Base-by-base conservation (phyloP, 2,797 vertebrate genomes). In the Microcaecilia unicolor region DNA sequence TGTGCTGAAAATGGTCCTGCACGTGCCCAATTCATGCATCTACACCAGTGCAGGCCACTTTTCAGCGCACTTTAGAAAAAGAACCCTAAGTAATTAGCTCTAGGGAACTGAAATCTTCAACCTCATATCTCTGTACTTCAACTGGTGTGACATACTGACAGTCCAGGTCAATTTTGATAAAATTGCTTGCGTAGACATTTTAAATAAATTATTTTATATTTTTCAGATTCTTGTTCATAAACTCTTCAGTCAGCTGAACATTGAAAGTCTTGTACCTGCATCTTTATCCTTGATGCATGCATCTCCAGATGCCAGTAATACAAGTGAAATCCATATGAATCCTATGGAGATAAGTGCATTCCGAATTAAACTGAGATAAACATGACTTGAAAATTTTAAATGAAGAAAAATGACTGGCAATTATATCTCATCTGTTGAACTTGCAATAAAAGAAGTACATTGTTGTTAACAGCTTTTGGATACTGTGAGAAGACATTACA, bases 321-420 rank as follows among this genome's bases (percentile, higher is more conserved):
- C 63, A 16, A 81, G 70, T 52, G 77, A 84, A 31, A 58, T 84
- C 57, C 62, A 15, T 32, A 76, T 96, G 58, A 84, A 57, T 55
- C 80, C 89, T 14, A 97, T 97, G 93, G 93, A 95, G 48, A 89
- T 97, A 73, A 82, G 69, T 34, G 88, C 92, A 0, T 93, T 86
- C 60, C 77, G 87, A 6, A 77, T 89, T 37, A 72, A 61, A 33
- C 37, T 96, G 12, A 73, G 72, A 59, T 91, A 69, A 86, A 61
- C 31, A 34, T 42, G 43, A 16, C 50, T 67, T 61, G 50, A 33
- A 43, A 6, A 47, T 34, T n/a, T 44, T 34, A 38, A 32, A 45
- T 22, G 29, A 18, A 51, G 50, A 66, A 60, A 25, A 54, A 12
- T 26, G 64, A 36, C 57, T 50, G 61, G 51, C 61, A 60, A 25